A percentile compares a stretch with the other conserved stretches of the same genome.
Evolutionary conservation across 37 sponge, comb jelly and placozoan genomes (phyloP).

Genomic region (Tethya wilhelma): DNA sequence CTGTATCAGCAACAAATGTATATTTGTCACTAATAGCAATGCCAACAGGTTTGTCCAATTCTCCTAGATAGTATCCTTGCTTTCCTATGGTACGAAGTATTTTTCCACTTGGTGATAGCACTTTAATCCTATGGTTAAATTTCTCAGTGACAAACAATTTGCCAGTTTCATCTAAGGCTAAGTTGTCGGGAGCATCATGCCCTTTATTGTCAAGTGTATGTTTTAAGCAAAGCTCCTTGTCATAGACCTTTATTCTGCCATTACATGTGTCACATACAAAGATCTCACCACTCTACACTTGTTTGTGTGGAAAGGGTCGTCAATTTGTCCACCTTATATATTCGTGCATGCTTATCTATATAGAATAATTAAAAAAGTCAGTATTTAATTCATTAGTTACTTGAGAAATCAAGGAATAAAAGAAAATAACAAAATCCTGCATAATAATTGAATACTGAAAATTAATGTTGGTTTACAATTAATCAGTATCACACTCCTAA

Average conservation of each 20-base stretch:
- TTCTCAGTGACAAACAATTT: neutral
- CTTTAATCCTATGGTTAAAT: neutral
- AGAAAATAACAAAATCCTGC: too few relatives aligned
- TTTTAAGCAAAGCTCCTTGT: neutral
- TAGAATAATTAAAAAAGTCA: too few relatives aligned
- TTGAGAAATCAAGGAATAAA: too few relatives aligned
- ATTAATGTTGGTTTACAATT: too few relatives aligned
- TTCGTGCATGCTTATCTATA: too few relatives aligned
- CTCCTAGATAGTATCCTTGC: neutral
- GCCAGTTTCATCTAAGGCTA: neutral
- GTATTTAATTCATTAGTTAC: too few relatives aligned
- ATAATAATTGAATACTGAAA: too few relatives aligned
- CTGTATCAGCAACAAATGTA: neutral
- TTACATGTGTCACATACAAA: constrained; percentile 19
- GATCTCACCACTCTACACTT: neutral
- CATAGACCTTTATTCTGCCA: constrained; percentile 21
- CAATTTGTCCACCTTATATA: too few relatives aligned
- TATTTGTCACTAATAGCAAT: neutral
- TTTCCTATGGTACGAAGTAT: neutral
- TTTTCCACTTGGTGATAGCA: neutral
- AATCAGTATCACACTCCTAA: too few relatives aligned
- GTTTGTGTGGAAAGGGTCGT: too few relatives aligned
- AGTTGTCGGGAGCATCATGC: neutral
- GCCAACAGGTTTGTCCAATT: neutral
- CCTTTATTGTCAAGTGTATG: neutral